Evolutionary conservation across 2,888 invertebrate species (phyloP).

Genomic region (Panopea generosa): DNA sequence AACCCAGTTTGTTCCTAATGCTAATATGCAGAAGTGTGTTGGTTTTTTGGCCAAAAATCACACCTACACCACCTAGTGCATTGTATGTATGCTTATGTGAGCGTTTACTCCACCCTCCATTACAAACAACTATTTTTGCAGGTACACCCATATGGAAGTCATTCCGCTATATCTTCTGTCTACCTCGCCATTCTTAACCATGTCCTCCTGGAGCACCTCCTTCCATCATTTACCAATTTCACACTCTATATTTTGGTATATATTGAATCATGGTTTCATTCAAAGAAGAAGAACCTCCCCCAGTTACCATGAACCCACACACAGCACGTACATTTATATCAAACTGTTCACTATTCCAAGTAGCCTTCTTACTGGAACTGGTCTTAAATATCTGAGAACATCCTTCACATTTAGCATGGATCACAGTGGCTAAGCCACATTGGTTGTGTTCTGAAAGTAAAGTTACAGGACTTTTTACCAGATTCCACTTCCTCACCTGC

Average conservation of each 20-base stretch:
- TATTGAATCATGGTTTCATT: slow-evolving; percentile 28
- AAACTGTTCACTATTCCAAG: background rate
- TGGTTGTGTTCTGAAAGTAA: too few relatives aligned
- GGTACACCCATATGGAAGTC: slow-evolving; percentile 52
- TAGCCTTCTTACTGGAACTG: too few relatives aligned
- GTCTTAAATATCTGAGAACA: too few relatives aligned
- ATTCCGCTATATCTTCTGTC: slow-evolving; percentile 32
- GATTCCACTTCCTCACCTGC: too few relatives aligned
- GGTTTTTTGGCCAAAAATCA: slow-evolving; percentile 53
- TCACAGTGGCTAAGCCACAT: too few relatives aligned
- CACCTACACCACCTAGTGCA: slow-evolving; percentile 58
- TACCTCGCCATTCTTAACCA: slow-evolving; percentile 32
- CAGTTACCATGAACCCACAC: slow-evolving; percentile 12
- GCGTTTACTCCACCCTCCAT: slow-evolving; percentile 37
- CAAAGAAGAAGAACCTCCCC: slow-evolving; percentile 33
- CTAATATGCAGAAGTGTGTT: slow-evolving; percentile 56
- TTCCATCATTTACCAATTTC: slow-evolving; percentile 43
- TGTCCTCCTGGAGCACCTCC: slow-evolving; percentile 24
- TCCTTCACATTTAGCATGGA: too few relatives aligned
- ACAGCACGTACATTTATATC: slow-evolving; percentile 57
- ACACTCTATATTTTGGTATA: slow-evolving; percentile 30
- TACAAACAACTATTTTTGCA: slow-evolving; percentile 53
- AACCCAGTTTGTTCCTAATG: slow-evolving; percentile 58
- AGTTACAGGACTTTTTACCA: too few relatives aligned
- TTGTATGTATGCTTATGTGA: slow-evolving; percentile 62